These are phyloP conservation scores for Corydoras maculifer DNA, from an alignment of 2,113 vertebrate species.

Conservation along the genomic window DNA sequence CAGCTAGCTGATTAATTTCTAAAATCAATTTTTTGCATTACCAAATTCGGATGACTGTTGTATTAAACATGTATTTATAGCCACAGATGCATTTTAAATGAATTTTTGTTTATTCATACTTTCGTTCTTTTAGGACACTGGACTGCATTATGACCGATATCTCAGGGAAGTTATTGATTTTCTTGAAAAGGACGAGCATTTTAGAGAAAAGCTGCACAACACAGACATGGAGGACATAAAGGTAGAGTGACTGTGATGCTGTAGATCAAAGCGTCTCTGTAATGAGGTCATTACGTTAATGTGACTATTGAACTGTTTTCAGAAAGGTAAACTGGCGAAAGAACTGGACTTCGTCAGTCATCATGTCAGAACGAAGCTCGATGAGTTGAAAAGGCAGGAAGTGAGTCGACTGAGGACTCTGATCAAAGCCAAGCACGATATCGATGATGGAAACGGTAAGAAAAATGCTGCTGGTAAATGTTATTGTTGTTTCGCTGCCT, in stretches of 20 bases:
- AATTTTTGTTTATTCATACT: no score
- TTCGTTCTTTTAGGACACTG: slow-evolving; percentile 75
- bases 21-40: no score
- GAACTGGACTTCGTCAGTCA: slow-evolving; percentile 96
- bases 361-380: slow-evolving; percentile 86
- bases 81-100: no score
- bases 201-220: slow-evolving; percentile 94
- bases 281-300: neutral
- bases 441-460: slow-evolving; percentile 76
- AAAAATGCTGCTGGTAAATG: no score
- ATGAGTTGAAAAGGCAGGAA: slow-evolving; percentile 94
- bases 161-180: slow-evolving; percentile 97
- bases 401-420: slow-evolving; percentile 85
- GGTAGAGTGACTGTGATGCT: slow-evolving; percentile 57
- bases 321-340: slow-evolving; percentile 91
- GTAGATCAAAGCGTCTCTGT: neutral
- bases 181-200: slow-evolving; percentile 93
- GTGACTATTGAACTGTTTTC: slow-evolving; percentile 11
- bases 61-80: no score
- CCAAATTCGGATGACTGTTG: no score
- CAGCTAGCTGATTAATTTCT: no score
- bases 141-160: slow-evolving; percentile 95
- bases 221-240: slow-evolving; percentile 98
- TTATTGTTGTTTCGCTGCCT: no score
- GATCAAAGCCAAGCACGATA: slow-evolving; percentile 92